Base-by-base conservation (phyloP, 1,140 invertebrate genomes). In the Caerostris darwini region DNA sequence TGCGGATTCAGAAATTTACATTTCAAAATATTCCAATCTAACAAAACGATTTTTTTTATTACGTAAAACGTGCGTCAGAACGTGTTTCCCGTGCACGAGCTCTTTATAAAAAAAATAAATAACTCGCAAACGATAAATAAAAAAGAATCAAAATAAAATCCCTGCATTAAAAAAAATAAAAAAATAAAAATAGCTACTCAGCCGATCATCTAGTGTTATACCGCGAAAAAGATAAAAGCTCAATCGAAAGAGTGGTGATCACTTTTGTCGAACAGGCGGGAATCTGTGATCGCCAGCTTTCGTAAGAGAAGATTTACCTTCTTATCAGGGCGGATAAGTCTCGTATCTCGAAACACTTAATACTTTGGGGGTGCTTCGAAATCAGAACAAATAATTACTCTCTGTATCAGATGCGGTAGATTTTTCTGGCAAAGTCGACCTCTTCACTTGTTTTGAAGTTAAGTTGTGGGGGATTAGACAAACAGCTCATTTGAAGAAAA, bases 361-460 rank as follows among this genome's bases (percentile, higher is more conserved):
- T 71, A 8, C 7, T 34, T 71, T 10, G 69, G 69, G 69, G 69
- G 19, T 71, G 34, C 69, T 19, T 71, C 69, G 12, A 71, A 71
- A 71, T 71, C 69, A 34, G 50, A 71, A 71, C 69, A 71, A 71
- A 71, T 71, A 71, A 71, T 71, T 71, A 34, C 69, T 71, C 8
- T 19, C 50, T 34, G 10, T 71, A 71, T 71, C 69, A 34, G 34
- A 71, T 34, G 19, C 19, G 69, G 34, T 8, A 50, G 69, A 71
- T 71, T 71, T 71, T 71, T 71, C 69, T 71, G n/a, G 69, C 19
- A 71, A 71, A 34, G 69, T 19, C 69, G 69, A 3, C 34, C 69
- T 71, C 69, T 71, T 10, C 19, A 71, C 69, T 71, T 71, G n/a
- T 34, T 71, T 71, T 71, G 69, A 71, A 3, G 17, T 67, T 17